Percentiles rank a stretch among this genome's conserved stretches.
These are phyloP conservation scores for Metellina segmentata DNA, from an alignment of 2,888 invertebrate species.

Conservation along the genomic window DNA sequence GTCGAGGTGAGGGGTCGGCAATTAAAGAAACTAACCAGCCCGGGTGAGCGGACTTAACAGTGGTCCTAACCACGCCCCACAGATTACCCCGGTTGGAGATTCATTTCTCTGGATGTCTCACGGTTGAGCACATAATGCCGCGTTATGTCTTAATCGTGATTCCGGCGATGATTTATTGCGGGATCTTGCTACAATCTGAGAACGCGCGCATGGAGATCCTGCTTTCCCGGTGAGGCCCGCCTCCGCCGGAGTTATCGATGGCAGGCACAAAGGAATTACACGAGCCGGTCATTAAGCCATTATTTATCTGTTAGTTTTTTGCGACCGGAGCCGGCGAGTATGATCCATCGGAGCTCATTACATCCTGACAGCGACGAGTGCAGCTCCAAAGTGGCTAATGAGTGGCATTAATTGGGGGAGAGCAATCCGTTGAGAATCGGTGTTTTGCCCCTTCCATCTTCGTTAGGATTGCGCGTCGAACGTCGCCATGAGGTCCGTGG, in stretches of 20 bases:
- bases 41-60: constrained; percentile 20
- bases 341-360: constrained; percentile 59
- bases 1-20: constrained; percentile 54
- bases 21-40: constrained; percentile 63
- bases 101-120: neutral
- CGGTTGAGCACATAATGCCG: neutral
- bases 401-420: constrained; percentile 65
- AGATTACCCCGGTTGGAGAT: constrained; percentile 33
- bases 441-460: neutral
- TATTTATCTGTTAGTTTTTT: constrained; percentile 49
- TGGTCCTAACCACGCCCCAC: constrained; percentile 58
- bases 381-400: constrained; percentile 62
- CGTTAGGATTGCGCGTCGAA: neutral
- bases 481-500: neutral
- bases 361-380: constrained; percentile 49
- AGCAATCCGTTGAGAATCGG: neutral
- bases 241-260: neutral
- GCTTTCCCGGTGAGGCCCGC: neutral
- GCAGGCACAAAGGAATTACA: constrained; percentile 41
- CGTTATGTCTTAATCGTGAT: constrained; percentile 75
- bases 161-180: constrained; percentile 64
- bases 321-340: constrained; percentile 18
- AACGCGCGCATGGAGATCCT: constrained; percentile 25
- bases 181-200: constrained; percentile 64
- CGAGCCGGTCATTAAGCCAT: constrained; percentile 58